Percentiles rank a stretch among this genome's conserved stretches.
Evolutionary conservation across 2,888 invertebrate species (phyloP).

Genomic region (Platycheirus albimanus): DNA sequence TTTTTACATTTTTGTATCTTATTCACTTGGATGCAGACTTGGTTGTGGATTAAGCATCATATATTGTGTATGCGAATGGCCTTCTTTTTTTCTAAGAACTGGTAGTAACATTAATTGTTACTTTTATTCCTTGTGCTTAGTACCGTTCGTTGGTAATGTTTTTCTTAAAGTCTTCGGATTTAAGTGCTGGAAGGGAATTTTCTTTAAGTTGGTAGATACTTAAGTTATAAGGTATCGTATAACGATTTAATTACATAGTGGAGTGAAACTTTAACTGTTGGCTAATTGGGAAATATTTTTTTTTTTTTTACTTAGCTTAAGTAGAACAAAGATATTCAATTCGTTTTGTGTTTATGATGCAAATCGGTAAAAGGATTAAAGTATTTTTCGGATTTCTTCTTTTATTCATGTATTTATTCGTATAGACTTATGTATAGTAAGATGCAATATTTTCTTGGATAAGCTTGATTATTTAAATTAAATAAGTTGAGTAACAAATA

Average conservation of each 20-base stretch:
- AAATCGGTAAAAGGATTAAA: constrained; percentile 19
- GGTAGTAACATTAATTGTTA: constrained; percentile 40
- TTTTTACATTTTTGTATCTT: constrained; percentile 34
- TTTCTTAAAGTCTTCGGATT: constrained; percentile 15
- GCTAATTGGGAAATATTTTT: constrained; percentile 57
- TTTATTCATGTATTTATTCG: not conserved
- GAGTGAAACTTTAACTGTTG: constrained; percentile 52
- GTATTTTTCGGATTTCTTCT: not conserved
- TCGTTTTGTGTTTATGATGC: constrained; percentile 47
- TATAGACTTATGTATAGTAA: too few species aligned
- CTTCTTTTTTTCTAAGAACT: constrained; percentile 55
- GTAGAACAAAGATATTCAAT: constrained; percentile 58
- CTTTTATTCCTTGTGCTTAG: constrained; percentile 20
- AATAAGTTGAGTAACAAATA: too few species aligned
- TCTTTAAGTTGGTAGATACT: constrained; percentile 21
- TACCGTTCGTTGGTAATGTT: constrained; percentile 33
- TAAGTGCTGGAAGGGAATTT: constrained; percentile 9
- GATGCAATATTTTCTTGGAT: too few species aligned
- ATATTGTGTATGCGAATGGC: constrained; percentile 35
- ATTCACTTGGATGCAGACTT: constrained; percentile 29
- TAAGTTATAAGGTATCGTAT: constrained; percentile 41
- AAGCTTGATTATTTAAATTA: too few species aligned
- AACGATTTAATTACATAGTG: constrained; percentile 47
- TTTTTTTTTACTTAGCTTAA: constrained; percentile 41
- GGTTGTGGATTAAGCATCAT: constrained; percentile 27